Evolutionary conservation across 1,140 invertebrate species (phyloP).

Genomic region (Drosophila chauvacae): DNA sequence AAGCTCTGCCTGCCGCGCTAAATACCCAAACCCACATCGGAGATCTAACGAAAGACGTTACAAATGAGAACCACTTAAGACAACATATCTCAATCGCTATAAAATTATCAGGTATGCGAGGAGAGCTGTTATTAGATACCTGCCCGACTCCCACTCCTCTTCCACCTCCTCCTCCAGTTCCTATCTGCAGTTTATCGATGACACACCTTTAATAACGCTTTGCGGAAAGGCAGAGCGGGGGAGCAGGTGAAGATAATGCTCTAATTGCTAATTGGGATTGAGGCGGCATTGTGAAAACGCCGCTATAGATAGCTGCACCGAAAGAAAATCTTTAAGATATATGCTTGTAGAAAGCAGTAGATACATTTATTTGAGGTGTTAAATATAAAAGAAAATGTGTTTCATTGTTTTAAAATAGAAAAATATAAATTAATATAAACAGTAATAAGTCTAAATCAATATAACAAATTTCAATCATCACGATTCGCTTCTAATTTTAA

Average conservation of each 20-base stretch:
- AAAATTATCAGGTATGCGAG: conserved; percentile 24
- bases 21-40: neutral
- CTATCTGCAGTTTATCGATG: conserved; percentile 20
- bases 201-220: conserved; percentile 44
- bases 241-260: conserved; percentile 57
- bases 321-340: neutral
- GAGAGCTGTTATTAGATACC: conserved; percentile 10
- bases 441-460: neutral
- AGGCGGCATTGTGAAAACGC: conserved; percentile 13
- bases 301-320: conserved; percentile 14
- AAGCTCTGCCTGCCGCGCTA: neutral
- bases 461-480: neutral
- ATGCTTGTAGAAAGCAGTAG: neutral
- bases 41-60: neutral
- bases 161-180: neutral
- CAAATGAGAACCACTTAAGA: conserved; percentile 20
- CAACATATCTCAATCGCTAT: conserved; percentile 17
- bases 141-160: neutral
- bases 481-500: no score
- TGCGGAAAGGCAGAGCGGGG: neutral
- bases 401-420: no score
- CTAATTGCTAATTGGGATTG: conserved; percentile 75
- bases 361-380: neutral
- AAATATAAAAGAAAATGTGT: neutral
- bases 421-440: neutral